Evolutionary conservation across 2,113 vertebrate genomes (phyloP).

Genomic region (Anolis carolinensis): DNA sequence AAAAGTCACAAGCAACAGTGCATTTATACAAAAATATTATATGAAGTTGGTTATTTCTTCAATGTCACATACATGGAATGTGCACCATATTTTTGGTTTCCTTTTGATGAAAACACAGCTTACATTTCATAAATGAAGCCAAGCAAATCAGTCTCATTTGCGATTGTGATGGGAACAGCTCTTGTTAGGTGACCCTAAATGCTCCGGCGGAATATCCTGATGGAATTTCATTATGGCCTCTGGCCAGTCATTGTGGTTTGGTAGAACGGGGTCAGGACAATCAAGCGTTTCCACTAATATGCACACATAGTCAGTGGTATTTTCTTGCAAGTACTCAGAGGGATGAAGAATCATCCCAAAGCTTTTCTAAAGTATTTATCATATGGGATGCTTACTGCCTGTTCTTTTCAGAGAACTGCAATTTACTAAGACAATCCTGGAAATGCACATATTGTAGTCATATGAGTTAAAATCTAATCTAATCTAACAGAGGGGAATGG

Average conservation of each 20-base stretch:
- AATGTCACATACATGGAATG: background rate
- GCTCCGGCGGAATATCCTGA: background rate
- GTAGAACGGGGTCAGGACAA: background rate
- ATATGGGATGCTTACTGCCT: background rate
- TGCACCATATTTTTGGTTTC: background rate
- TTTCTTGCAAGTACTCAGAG: background rate
- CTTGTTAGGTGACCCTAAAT: background rate
- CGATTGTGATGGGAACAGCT: background rate
- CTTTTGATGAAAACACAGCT: background rate
- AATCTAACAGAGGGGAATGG: background rate
- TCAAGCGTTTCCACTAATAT: background rate
- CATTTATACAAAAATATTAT: background rate
- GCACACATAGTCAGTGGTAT: background rate
- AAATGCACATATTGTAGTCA: background rate
- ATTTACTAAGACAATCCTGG: background rate
- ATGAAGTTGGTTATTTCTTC: background rate
- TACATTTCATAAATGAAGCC: background rate
- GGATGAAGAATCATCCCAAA: background rate
- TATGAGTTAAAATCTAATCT: too few relatives aligned
- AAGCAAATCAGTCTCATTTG: background rate
- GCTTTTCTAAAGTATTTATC: background rate
- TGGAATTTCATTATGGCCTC: background rate
- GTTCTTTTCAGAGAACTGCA: background rate
- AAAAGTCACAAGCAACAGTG: slow-evolving; percentile 14
- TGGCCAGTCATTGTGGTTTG: background rate